Evolutionary conservation across 35 echinoderm and acorn worm species (phyloP), one percentile per base, ranked within the genome.

Genomic region (Ophiothrix spiculata): DNA sequence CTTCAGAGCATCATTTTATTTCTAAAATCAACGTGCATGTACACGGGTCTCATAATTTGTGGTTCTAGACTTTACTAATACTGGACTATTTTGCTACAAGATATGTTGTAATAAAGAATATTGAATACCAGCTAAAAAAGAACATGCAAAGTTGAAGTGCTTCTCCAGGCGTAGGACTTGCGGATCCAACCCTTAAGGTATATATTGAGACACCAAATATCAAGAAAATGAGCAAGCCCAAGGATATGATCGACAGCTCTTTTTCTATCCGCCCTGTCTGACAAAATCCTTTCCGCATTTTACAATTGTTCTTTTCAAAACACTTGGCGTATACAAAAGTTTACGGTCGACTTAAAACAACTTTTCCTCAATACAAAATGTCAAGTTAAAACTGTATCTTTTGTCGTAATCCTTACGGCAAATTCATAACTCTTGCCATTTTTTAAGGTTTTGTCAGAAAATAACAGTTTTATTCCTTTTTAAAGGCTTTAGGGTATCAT

Each of bases 261-360:
- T 69, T 69, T 69, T 69, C 25, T 49, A 49, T 49, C n/a, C n/a
- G n/a, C n/a, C n/a, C n/a, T n/a, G n/a, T n/a, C n/a, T n/a, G n/a
- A n/a, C 23, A 69, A 69, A 69, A 69, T 69, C 60, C 60, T 69
- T 69, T 69, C 60, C 60, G 60, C 60, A 69, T 69, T 69, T 69
- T 15, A n/a, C n/a, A 25, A 69, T 10, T 69, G 60, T 69, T 28
- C 17, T 69, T 69, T 69, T 69, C 8, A n/a, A 25, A 69, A 25
- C 29, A 69, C 60, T 28, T 28, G 60, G 3, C n/a, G n/a, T 69
- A n/a, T n/a, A 69, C 60, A 69, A 69, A 69, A 69, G 25, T 28
- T n/a, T n/a, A 6, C 6, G 2, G 6, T 28, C 3, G 23, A 25
- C 29, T 69, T 54, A 54, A 11, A 54, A 8, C 8, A 54, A 54